Base-by-base conservation (phyloP, 2,113 vertebrate genomes). In the Perccottus glenii region DNA sequence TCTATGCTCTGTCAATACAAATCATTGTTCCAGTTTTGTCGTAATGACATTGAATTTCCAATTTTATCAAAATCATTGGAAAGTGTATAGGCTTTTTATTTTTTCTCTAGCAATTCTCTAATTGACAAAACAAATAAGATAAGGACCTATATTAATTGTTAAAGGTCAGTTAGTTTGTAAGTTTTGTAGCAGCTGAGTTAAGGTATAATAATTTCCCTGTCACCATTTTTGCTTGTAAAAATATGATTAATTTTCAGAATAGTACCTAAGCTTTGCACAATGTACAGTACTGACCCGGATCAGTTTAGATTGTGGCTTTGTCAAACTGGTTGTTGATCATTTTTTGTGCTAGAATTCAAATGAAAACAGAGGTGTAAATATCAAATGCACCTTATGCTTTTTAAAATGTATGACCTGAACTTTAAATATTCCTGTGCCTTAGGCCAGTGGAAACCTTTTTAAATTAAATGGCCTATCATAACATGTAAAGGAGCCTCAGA, bases 391-490 rank as follows among this genome's bases (percentile, higher is more conserved):
- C 80, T 83, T 81, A 80, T 80, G 68, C 83, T 75, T 67, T 85
- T 83, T 76, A 77, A 83, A 77, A 82, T 72, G 71, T 82, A 82
- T 85, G 74, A 73, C 85, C 80, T 84, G 82, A 85, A 85, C 78
- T 81, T 88, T 83, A 89, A 90, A 84, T 88, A 86, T 91, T 91
- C 88, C 89, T 90, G 89, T 93, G 91, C 91, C 92, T 93, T 92
- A 92, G 87, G 91, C 89, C 88, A 91, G 82, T 33, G 89, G 87
- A 90, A 92, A 91, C 87, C 84, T 89, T 89, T 87, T 91, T 80
- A 82, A 89, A 86, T 80, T 80, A 87, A 86, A 85, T 55, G 89
- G 89, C 89, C 89, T 89, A 87, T 90, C 85, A 86, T 87, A 80
- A 83, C 75, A 88, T 84, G 88, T 62, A 85, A 88, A 71, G 78